Percentiles rank a stretch among this genome's conserved stretches.
Evolutionary conservation across 1,140 invertebrate species (phyloP).

Genomic region (Pseudachorutes palmiensis): DNA sequence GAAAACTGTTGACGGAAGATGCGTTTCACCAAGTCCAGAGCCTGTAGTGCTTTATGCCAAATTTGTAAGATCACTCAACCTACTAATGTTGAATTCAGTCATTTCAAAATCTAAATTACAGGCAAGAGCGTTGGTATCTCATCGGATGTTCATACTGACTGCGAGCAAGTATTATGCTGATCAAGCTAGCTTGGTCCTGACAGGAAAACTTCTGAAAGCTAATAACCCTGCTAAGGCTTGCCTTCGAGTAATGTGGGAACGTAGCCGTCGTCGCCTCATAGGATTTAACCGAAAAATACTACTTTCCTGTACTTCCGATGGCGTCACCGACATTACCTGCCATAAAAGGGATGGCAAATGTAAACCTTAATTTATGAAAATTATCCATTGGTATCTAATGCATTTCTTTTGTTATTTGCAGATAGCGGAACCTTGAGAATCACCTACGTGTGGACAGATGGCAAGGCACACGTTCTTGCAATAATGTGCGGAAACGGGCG

Average conservation of each 20-base stretch:
- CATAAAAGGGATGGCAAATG: neutral
- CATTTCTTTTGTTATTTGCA: neutral
- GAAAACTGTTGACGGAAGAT: neutral
- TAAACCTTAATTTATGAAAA: neutral
- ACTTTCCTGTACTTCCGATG: neutral
- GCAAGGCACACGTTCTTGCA: neutral
- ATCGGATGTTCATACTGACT: neutral
- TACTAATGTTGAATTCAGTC: neutral
- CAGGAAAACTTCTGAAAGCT: neutral
- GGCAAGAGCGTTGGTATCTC: neutral
- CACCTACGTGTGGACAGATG: slow-evolving; percentile 1
- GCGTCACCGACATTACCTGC: neutral
- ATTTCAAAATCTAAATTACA: neutral
- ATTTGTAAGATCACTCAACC: neutral
- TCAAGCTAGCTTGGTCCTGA: neutral
- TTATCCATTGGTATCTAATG: neutral
- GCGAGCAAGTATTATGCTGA: neutral
- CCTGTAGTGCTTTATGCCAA: neutral
- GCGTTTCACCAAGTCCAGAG: neutral
- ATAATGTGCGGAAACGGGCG: neutral
- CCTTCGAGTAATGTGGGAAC: neutral
- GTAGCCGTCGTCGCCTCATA: neutral
- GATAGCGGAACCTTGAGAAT: neutral
- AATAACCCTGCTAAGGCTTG: neutral
- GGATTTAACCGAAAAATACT: neutral